Conservation (phyloP, 2,113 vertebrate species). For the Albula goreensis region DNA sequence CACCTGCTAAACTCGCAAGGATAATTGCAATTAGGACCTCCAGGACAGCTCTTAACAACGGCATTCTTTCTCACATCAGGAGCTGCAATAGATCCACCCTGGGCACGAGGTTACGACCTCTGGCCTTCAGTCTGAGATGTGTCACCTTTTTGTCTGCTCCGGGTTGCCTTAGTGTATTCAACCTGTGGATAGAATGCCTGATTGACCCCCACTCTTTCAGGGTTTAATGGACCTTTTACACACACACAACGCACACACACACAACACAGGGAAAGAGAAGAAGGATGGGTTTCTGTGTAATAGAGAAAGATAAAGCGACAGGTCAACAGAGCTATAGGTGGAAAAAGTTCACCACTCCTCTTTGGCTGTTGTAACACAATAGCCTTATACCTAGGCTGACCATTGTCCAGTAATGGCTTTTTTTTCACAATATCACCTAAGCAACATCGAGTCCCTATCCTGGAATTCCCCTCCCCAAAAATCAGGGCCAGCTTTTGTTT, state of each 20-base stretch:
- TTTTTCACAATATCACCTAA: background rate
- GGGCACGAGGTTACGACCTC: slow-evolving; percentile 1
- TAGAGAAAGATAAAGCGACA: slow-evolving; percentile 36
- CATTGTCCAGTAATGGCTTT: slow-evolving; percentile 27
- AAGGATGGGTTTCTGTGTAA: slow-evolving; percentile 36
- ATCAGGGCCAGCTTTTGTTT: background rate
- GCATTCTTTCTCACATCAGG: background rate
- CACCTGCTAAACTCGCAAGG: background rate
- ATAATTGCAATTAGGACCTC: slow-evolving; percentile 12
- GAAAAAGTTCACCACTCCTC: slow-evolving; percentile 39
- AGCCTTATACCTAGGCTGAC: slow-evolving; percentile 47
- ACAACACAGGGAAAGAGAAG: slow-evolving; percentile 39
- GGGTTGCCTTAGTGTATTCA: background rate
- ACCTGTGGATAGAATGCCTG: background rate
- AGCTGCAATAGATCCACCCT: background rate
- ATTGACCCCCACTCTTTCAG: background rate
- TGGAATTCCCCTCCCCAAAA: background rate
- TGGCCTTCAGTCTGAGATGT: background rate
- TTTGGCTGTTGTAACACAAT: slow-evolving; percentile 57
- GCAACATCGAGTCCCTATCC: background rate
- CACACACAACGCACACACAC: slow-evolving; percentile 27
- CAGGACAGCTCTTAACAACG: background rate
- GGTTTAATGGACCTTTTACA: background rate
- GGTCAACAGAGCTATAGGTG: slow-evolving; percentile 53
- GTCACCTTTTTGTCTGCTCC: slow-evolving; percentile 3